A percentile compares a stretch with the other conserved stretches of the same genome.
Evolutionary conservation across 2,113 vertebrate genomes (phyloP).

Genomic region (Protobothrops mucrosquamatus): DNA sequence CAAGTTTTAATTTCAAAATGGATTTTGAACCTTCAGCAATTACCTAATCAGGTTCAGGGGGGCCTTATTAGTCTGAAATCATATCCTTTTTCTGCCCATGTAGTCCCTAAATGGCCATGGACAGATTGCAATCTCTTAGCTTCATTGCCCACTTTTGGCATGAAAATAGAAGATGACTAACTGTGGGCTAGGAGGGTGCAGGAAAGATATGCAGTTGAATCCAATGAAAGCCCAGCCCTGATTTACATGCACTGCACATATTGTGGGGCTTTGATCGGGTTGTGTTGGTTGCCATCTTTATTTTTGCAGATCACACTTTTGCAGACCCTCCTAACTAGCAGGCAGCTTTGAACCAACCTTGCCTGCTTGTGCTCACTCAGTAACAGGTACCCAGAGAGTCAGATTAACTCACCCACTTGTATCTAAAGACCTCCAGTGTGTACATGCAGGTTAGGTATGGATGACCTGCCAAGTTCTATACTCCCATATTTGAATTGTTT

Average conservation of each 20-base stretch:
- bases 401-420: not conserved
- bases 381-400: not conserved
- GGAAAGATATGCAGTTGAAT: not conserved
- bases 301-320: not conserved
- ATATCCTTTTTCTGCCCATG: not conserved
- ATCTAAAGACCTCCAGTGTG: not conserved
- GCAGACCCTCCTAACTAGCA: not conserved
- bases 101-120: not conserved
- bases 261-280: not conserved
- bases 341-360: not conserved
- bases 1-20: not conserved
- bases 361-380: not conserved
- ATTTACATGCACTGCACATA: not conserved
- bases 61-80: not conserved
- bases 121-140: not conserved
- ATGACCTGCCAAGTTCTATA: not conserved
- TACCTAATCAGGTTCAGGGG: not conserved
- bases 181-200: not conserved
- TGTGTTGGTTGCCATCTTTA: not conserved
- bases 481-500: not conserved
- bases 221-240: not conserved
- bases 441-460: not conserved
- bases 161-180: not conserved
- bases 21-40: not conserved
- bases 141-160: not conserved